These are phyloP conservation scores for Drosophila neonasuta DNA, from an alignment of 2,888 invertebrate genomes.

Conservation along the genomic window DNA sequence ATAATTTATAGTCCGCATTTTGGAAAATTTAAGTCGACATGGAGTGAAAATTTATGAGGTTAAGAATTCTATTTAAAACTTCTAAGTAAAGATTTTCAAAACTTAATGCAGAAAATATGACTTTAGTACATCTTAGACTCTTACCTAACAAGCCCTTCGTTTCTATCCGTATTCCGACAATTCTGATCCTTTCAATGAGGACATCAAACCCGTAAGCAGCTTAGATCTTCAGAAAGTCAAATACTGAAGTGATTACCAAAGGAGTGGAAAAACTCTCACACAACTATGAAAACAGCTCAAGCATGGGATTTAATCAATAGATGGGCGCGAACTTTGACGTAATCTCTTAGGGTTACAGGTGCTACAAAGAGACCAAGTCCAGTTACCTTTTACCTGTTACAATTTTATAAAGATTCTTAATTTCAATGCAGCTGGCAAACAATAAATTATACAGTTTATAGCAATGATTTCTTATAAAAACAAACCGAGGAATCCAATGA, in stretches of 20 bases:
- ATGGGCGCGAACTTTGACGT: slow-evolving; percentile 62
- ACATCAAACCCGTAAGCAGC: slow-evolving; percentile 52
- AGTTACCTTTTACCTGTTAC: slow-evolving; percentile 45
- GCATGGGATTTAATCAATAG: slow-evolving; percentile 32
- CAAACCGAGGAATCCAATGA: slow-evolving; percentile 7
- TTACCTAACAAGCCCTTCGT: slow-evolving; percentile 5
- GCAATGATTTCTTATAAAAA: slow-evolving; percentile 56
- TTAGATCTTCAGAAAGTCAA: slow-evolving; percentile 49
- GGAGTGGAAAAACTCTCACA: slow-evolving; percentile 42
- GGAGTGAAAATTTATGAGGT: background rate
- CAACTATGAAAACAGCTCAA: slow-evolving; percentile 46
- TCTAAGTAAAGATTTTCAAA: background rate
- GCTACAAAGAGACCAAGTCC: slow-evolving; percentile 27
- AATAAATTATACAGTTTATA: slow-evolving; percentile 71
- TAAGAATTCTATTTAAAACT: background rate
- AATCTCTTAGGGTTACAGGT: slow-evolving; percentile 60
- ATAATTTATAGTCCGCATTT: no score
- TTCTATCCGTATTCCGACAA: slow-evolving; percentile 5
- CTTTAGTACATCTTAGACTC: background rate
- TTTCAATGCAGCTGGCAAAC: slow-evolving; percentile 64
- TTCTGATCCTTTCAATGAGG: slow-evolving; percentile 30
- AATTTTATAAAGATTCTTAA: slow-evolving; percentile 36
- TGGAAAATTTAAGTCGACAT: no score
- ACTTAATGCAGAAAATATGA: slow-evolving; percentile 11
- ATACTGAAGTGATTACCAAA: slow-evolving; percentile 14